Evolutionary conservation across 2,888 invertebrate genomes (phyloP), one percentile per base, ranked within the genome.

Genomic region (Bugulina stolonifera): DNA sequence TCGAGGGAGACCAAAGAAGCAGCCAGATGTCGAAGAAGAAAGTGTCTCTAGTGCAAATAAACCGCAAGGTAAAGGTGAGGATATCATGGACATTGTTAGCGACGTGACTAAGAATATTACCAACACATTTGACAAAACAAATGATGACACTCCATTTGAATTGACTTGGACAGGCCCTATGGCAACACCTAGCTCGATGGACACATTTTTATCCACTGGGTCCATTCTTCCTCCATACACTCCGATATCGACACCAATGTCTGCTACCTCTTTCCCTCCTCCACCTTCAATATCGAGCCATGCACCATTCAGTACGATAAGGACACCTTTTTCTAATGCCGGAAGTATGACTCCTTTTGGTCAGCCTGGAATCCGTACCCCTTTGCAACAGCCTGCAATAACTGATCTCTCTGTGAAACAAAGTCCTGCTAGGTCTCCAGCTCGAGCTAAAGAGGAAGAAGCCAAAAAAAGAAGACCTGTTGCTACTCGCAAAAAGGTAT

Each of bases 71-170:
- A 64, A 64, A 27, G 23, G 25, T 5, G 57, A 57, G 5, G 64
- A 64, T 34, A 29, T 64, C 14, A 64, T 64, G 64, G 64, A 64
- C 64, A 29, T 64, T 14, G 64, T 64, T 27, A 64, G 64, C 64
- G 27, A 64, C 32, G 64, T 64, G 29, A 64, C 27, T 3, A 64
- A 64, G 34, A 64, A 32, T n/a, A 64, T 64, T 64, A 64, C 10
- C n/a, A n/a, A 22, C 23, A 64, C 22, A 10, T n/a, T 64, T 14
- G 64, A 27, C 64, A 64, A 27, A 32, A 27, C 22, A 27, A 64
- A 64, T 64, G 64, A 64, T 27, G 64, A 64, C 32, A 32, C 64
- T 14, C 29, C 64, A 10, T 64, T 64, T 64, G 64, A 64, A 27
- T 32, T 64, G 64, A 64, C 10, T 3, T 64, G 64, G 64, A 32